Evolutionary conservation across 2,888 invertebrate species (phyloP), one percentile per base, ranked within the genome.

Genomic region (Sminthurides aquaticus): DNA sequence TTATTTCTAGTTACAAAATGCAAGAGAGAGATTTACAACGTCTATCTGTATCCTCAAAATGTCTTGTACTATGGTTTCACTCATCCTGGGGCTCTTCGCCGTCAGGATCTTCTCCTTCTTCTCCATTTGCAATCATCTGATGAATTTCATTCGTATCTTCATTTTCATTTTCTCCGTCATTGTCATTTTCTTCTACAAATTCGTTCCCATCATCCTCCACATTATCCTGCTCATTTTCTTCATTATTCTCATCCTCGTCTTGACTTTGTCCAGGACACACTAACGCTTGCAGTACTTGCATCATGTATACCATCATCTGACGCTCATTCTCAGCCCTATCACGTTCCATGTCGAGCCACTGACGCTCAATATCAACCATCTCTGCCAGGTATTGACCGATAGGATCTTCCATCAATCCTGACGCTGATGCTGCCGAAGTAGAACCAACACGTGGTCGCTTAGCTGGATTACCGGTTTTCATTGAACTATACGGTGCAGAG

Each of bases 261-360:
- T 67, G 67, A 60, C 57, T 59, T 55, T 67, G 66, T 29, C 43
- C 68, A n/a, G 74, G 74, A 60, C 71, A 73, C 2, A 74, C 73
- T 43, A 73, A 66, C n/a, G 73, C 74, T 62, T 74, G 74, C 18
- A 74, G 69, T 49, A 74, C 72, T 65, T 74, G 74, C 73, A 73
- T 74, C 63, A 69, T 67, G 62, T 68, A 71, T 66, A 71, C 67
- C 74, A 74, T 74, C 73, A 74, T 73, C 24, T 69, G 68, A 29
- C 73, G 65, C 62, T 74, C 74, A 61, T 74, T 74, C 49, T 73
- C 73, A 5, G 73, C 73, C 56, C 73, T 54, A 43, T 74, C 73
- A 20, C 73, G 61, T 57, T 74, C 74, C 72, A 74, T 71, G 22
- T 74, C 73, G 52, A 74, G 43, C 70, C 74, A 72, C 49, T 73